phyloP scores from a whole-genome alignment of 92 coral and sea anemone species.

The Paragorgia papillata region DNA sequence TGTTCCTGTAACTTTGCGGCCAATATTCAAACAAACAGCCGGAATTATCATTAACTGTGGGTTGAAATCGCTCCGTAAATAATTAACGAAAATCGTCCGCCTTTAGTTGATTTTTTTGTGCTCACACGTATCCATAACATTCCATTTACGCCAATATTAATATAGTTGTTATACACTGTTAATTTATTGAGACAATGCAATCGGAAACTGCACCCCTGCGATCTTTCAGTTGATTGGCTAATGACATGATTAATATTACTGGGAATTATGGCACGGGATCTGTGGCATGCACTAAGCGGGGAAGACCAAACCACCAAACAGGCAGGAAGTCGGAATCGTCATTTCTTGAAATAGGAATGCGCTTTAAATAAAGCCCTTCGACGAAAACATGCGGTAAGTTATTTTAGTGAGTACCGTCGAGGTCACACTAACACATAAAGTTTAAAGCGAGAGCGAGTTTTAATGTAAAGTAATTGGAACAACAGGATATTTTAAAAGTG shows the following conservation, averaged over 20 bases:
- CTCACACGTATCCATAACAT: background rate
- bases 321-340: constrained; percentile 43
- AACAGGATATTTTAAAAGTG: too few species aligned
- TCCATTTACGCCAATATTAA: background rate
- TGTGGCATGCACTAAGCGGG: background rate
- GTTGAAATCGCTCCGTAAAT: too few species aligned
- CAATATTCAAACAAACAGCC: too few species aligned
- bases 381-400: constrained; percentile 35
- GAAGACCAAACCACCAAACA: constrained; percentile 36
- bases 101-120: background rate
- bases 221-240: constrained; percentile 17
- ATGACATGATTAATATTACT: constrained; percentile 29
- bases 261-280: constrained; percentile 4
- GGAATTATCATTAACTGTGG: too few species aligned
- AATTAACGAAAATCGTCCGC: background rate
- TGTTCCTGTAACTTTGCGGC: too few species aligned
- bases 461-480: too few species aligned
- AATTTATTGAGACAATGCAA: constrained; percentile 8
- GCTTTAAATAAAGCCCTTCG: constrained; percentile 3
- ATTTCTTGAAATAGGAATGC: constrained; percentile 20
- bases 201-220: constrained; percentile 20
- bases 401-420: background rate
- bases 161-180: background rate
- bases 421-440: background rate
- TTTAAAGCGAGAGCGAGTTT: too few species aligned